A percentile compares a stretch with the other conserved stretches of the same genome.
These are phyloP conservation scores for Nematolebias whitei DNA, from an alignment of 2,113 vertebrate genomes.

Conservation along the genomic window DNA sequence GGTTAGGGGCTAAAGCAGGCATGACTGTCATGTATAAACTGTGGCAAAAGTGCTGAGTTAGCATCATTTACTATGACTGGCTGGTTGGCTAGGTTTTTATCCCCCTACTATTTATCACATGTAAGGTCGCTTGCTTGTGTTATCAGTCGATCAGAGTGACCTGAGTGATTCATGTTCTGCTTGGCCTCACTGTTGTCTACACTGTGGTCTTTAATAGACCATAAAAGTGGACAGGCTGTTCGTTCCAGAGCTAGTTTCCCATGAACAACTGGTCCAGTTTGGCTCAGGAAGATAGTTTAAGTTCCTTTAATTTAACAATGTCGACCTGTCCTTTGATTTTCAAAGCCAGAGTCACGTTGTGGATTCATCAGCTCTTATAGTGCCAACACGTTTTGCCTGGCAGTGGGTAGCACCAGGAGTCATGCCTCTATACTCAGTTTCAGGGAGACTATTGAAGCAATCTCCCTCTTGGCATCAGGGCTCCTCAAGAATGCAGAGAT, in stretches of 20 bases:
- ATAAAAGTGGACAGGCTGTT: conserved; percentile 44
- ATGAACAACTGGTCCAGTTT: conserved; percentile 50
- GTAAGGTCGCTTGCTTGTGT: conserved; percentile 12
- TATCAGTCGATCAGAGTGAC: conserved; percentile 28
- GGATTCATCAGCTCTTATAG: neutral
- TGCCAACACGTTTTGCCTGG: conserved; percentile 13
- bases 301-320: conserved; percentile 16
- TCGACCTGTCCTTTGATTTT: conserved; percentile 40
- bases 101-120: conserved; percentile 4
- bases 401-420: neutral
- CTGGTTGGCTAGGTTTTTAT: neutral
- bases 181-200: conserved; percentile 28
- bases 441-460: conserved; percentile 46
- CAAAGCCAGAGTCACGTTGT: conserved; percentile 2
- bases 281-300: conserved; percentile 21
- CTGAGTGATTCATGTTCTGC: conserved; percentile 42
- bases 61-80: neutral
- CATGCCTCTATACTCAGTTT: neutral
- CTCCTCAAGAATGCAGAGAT: conserved; percentile 79
- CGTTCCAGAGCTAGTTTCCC: conserved; percentile 33
- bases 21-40: conserved; percentile 26
- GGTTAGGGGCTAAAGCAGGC: conserved; percentile 29
- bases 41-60: conserved; percentile 38
- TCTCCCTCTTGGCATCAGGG: conserved; percentile 59
- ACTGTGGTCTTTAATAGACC: conserved; percentile 35